Evolutionary conservation across 2,888 invertebrate species (phyloP), one percentile per base, ranked within the genome.

Genomic region (Cosmia pyralina): DNA sequence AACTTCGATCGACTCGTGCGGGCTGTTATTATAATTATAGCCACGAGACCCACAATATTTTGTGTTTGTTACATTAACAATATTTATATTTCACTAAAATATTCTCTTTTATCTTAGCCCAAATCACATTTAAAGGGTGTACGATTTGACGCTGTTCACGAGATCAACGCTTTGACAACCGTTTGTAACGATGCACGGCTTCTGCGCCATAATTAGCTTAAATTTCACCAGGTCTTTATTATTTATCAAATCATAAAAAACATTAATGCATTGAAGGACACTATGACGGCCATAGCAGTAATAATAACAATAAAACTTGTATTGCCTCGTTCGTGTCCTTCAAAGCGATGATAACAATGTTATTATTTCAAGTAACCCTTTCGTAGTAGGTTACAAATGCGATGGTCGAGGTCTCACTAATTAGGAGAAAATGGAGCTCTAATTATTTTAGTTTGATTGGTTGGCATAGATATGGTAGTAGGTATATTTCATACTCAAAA

Each of bases 101-200:
- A 64, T 50, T 34, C 34, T 64, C 52, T 65, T 69, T 0, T 84
- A 10, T 46, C 70, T 85, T 86, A 63, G 5, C 50, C 80, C 78
- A 67, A 53, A 53, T 69, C 34, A 64, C 55, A 50, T 65, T 66
- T 46, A 46, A 50, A 50, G 28, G 34, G 46, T n/a, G 19, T 46
- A 44, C 53, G 28, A 60, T 66, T 74, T 69, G 46, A 55, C 70
- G 48, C 48, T 59, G 52, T 60, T 81, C 46, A 57, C 55, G 41
- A 75, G 64, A 77, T 64, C 67, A 68, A 71, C 44, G 50, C 63
- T 77, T 71, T 77, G 85, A 79, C 75, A 77, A 83, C 72, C 60
- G 38, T 69, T 55, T 53, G 60, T 78, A 78, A 77, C 65, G 73
- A 68, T 62, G 46, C 65, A 60, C 64, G 53, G 62, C 28, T 62